These are phyloP conservation scores for Hycleus cichorii DNA, from an alignment of 1,140 invertebrate species.

Conservation along the genomic window DNA sequence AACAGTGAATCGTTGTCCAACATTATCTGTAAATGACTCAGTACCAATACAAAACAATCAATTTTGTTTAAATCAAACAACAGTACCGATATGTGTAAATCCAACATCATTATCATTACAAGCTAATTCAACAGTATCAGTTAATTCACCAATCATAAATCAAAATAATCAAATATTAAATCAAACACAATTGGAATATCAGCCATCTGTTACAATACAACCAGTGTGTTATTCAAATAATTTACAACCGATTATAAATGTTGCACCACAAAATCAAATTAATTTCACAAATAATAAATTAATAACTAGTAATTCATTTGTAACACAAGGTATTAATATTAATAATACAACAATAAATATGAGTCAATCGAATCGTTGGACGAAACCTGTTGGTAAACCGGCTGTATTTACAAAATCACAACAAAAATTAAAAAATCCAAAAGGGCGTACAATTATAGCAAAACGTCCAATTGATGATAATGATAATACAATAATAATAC, in stretches of 20 bases:
- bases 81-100: conserved; percentile 26
- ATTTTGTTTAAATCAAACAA: conserved; percentile 25
- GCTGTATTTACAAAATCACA: conserved; percentile 7
- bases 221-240: conserved; percentile 25
- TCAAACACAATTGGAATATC: conserved; percentile 23
- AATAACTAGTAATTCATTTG: conserved; percentile 22
- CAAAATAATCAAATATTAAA: conserved; percentile 18
- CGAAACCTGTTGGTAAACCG: conserved; percentile 28
- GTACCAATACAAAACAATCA: neutral
- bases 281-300: conserved; percentile 28
- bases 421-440: conserved; percentile 13
- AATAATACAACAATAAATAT: conserved; percentile 2
- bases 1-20: neutral
- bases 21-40: neutral
- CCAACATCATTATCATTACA: conserved; percentile 19
- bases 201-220: conserved; percentile 31
- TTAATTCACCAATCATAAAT: conserved; percentile 8
- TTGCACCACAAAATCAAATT: conserved; percentile 26
- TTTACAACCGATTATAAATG: conserved; percentile 25
- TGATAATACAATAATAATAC: neutral
- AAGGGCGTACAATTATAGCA: conserved; percentile 22
- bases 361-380: neutral
- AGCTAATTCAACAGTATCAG: conserved; percentile 3
- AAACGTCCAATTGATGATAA: conserved; percentile 16
- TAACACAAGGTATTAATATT: conserved; percentile 23